Evolutionary conservation across 2,113 vertebrate genomes (phyloP).

Genomic region (Galeopterus variegatus): DNA sequence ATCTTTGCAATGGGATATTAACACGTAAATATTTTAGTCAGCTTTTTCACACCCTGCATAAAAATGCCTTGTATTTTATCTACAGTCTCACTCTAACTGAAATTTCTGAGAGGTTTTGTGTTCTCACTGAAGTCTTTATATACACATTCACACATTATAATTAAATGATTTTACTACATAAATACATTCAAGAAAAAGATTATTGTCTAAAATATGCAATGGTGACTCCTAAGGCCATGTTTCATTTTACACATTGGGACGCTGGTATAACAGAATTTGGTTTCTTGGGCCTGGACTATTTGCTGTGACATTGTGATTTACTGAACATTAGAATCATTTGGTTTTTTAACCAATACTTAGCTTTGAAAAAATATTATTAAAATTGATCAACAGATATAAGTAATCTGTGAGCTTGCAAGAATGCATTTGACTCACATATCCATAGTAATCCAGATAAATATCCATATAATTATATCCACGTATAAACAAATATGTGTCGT

Average conservation of each 20-base stretch:
- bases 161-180: constrained; percentile 71
- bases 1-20: constrained; percentile 84
- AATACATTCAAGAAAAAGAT: constrained; percentile 77
- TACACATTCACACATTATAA: constrained; percentile 81
- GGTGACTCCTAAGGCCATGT: constrained; percentile 72
- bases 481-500: background rate
- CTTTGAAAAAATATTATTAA: background rate
- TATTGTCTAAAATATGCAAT: constrained; percentile 79
- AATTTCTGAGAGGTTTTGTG: constrained; percentile 77
- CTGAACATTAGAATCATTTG: constrained; percentile 25
- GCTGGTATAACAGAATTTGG: background rate
- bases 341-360: constrained; percentile 13
- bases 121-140: constrained; percentile 73
- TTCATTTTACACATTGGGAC: constrained; percentile 64
- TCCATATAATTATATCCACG: background rate
- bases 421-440: background rate
- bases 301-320: constrained; percentile 54
- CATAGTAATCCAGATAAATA: background rate
- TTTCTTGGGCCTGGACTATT: constrained; percentile 51
- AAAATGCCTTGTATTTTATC: constrained; percentile 77
- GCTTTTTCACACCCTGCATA: constrained; percentile 81
- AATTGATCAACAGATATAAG: background rate
- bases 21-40: constrained; percentile 86
- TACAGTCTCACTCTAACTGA: constrained; percentile 77
- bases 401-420: constrained; percentile 6